phyloP scores from a whole-genome alignment of 1,140 invertebrate genomes.

The Heliothis virescens region DNA sequence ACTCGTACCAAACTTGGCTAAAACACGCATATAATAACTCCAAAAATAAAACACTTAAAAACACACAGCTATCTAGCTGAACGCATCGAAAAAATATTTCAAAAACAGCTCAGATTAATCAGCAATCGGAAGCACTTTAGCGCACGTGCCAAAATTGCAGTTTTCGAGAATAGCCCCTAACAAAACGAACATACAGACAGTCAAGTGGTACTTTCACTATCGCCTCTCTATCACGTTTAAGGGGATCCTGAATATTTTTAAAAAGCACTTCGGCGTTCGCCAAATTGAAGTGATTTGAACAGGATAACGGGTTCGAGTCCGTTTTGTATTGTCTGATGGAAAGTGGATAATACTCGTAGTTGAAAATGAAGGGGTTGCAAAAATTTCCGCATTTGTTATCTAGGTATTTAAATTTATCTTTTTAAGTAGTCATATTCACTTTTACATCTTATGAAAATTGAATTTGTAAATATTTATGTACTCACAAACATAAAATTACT shows the following conservation, averaged over 20 bases:
- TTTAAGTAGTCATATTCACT: too few relatives aligned
- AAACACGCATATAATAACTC: not conserved
- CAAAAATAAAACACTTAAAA: not conserved
- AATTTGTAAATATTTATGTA: too few relatives aligned
- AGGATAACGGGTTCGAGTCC: slow-evolving; percentile 24
- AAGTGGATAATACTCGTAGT: too few relatives aligned
- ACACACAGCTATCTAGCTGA: slow-evolving; percentile 4
- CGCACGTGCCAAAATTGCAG: slow-evolving; percentile 45
- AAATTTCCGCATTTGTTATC: too few relatives aligned
- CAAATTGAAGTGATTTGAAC: slow-evolving; percentile 9
- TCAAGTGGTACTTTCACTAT: slow-evolving; percentile 43
- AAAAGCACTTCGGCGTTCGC: slow-evolving; percentile 29
- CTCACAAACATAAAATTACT: too few relatives aligned
- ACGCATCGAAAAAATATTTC: slow-evolving; percentile 37
- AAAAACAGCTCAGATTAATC: slow-evolving; percentile 12
- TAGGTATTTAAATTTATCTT: too few relatives aligned
- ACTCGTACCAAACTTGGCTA: not conserved
- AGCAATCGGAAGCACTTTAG: slow-evolving; percentile 30
- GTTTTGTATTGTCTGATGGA: too few relatives aligned
- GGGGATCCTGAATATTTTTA: slow-evolving; percentile 13
- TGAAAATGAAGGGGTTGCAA: too few relatives aligned
- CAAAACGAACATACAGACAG: slow-evolving; percentile 42
- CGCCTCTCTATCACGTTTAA: slow-evolving; percentile 44
- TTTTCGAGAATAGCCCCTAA: slow-evolving; percentile 28
- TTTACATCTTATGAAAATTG: too few relatives aligned